Conservation (phyloP, 1,140 invertebrate species). For the Pectinophora gossypiella region DNA sequence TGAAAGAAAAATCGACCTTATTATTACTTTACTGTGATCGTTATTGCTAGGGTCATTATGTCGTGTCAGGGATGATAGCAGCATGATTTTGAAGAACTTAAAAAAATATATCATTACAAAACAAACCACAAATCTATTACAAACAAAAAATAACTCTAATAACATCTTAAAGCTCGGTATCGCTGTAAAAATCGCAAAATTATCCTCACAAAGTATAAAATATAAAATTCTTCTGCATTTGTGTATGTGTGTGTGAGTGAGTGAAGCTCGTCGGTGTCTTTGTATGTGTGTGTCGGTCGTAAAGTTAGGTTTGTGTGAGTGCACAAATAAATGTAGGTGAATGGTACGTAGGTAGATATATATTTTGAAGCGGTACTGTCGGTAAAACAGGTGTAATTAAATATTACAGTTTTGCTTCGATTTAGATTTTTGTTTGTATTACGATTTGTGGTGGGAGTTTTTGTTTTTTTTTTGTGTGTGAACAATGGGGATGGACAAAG, state of each 20-base stretch:
- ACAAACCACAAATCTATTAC: no score
- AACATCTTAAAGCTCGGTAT: neutral
- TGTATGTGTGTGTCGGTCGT: conserved; percentile 35
- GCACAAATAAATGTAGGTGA: conserved; percentile 72
- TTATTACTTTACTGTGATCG: no score
- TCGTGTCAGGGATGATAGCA: no score
- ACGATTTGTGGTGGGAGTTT: no score
- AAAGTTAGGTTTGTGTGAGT: conserved; percentile 54
- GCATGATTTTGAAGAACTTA: no score
- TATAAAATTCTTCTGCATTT: conserved; percentile 23
- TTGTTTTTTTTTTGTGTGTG: no score
- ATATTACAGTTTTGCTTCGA: no score
- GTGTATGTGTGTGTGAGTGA: conserved; percentile 29
- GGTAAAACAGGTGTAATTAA: conserved; percentile 11
- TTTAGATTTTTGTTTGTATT: no score
- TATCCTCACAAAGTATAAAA: conserved; percentile 44
- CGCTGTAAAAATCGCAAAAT: conserved; percentile 48
- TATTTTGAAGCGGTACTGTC: conserved; percentile 40
- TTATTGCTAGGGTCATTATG: no score
- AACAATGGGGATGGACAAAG: no score
- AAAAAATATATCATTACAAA: no score
- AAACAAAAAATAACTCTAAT: neutral
- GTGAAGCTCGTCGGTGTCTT: conserved; percentile 26
- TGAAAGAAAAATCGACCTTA: no score
- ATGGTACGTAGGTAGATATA: conserved; percentile 49